Conservation (phyloP, 2,797 vertebrate genomes). For the Micropoecilia bifurca region DNA sequence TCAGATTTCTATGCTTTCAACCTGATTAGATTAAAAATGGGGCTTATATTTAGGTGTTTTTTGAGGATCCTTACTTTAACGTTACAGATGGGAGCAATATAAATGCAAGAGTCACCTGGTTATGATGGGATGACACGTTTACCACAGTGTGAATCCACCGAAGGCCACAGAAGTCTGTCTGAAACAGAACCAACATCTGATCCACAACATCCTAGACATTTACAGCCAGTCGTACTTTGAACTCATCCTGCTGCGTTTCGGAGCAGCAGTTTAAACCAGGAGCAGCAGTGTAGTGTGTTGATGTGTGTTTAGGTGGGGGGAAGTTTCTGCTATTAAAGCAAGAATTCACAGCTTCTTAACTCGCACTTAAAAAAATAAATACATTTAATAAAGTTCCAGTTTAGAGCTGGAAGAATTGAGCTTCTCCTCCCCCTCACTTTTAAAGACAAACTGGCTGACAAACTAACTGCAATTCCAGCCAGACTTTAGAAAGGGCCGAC, state of each 20-base stretch:
- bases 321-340: background rate
- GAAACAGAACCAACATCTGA: fast-evolving
- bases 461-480: background rate
- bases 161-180: background rate
- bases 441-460: background rate
- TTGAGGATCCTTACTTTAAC: background rate
- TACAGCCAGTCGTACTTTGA: background rate
- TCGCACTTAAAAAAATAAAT: background rate
- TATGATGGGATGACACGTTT: slow-evolving; percentile 15
- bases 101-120: fast-evolving
- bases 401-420: background rate
- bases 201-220: background rate
- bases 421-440: background rate
- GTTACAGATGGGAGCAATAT: background rate
- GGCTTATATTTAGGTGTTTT: background rate
- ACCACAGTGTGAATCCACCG: slow-evolving; percentile 17
- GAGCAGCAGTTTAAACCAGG: background rate
- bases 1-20: background rate
- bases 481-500: too few species aligned
- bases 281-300: background rate
- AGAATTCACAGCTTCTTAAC: background rate
- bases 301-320: background rate
- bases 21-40: background rate
- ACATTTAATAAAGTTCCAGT: background rate
- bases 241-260: background rate